Evolutionary conservation across 2,888 invertebrate genomes (phyloP).

Genomic region (Diadromus collaris): DNA sequence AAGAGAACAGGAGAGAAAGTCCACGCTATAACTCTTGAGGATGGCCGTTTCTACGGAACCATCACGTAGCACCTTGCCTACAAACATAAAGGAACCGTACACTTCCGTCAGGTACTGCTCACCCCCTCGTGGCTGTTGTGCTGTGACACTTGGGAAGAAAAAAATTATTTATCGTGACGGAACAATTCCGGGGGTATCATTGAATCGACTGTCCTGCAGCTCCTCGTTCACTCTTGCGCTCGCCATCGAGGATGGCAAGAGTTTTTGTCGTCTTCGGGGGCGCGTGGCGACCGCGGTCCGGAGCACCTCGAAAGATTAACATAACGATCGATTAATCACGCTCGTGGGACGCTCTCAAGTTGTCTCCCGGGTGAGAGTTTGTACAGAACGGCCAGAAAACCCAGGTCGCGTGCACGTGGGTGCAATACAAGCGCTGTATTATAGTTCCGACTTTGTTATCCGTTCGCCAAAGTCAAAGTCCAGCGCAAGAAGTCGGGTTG

Average conservation of each 20-base stretch:
- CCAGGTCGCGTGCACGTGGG: neutral
- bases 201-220: neutral
- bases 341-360: conserved; percentile 41
- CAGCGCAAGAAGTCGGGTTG: neutral
- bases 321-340: conserved; percentile 71
- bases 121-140: neutral
- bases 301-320: conserved; percentile 62
- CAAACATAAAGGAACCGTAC: conserved; percentile 26
- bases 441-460: conserved; percentile 9
- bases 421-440: conserved; percentile 2
- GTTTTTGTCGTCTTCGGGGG: conserved; percentile 8
- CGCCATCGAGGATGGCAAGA: conserved; percentile 2
- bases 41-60: conserved; percentile 38
- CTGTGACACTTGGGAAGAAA: neutral
- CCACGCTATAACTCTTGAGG: conserved; percentile 41
- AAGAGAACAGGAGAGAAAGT: conserved; percentile 33
- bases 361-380: neutral
- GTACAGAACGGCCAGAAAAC: neutral
- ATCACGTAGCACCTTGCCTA: conserved; percentile 35
- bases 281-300: neutral
- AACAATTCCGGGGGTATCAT: neutral
- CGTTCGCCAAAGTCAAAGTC: conserved; percentile 11
- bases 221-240: neutral
- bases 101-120: neutral
- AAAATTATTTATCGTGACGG: conserved; percentile 3